Base-by-base conservation (phyloP, 2,888 invertebrate species). In the Hirtodrosophila cameraria region DNA sequence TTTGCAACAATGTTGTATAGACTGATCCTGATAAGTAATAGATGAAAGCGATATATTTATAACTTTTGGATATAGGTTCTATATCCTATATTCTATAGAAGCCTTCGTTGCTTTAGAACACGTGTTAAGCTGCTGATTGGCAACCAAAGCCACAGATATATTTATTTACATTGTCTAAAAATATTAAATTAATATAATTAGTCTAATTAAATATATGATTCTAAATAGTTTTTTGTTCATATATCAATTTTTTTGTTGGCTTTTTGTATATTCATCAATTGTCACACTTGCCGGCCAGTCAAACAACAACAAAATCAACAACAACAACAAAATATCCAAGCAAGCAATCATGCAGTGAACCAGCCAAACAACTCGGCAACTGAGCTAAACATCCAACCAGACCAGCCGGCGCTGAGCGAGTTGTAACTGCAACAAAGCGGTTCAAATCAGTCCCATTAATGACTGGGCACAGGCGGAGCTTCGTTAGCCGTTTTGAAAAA, bases 381-480 rank as follows among this genome's bases (percentile, higher is more conserved):
- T 58, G 23, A 31, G 5, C 13, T 15, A 35, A 41, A n/a, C 48
- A 42, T 28, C 46, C 55, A 45, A 52, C 57, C 68, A 79, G 78
- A 80, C 85, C 18, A 52, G 58, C 60, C 64, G 87, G 46, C 74
- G 75, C 66, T 63, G 46, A 77, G 33, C 87, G 42, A 68, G 87
- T 72, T 82, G 54, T 55, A 72, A 70, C 87, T 67, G 87, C 75
- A 62, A 45, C 48, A 43, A 82, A 76, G 85, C 69, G 73, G 81
- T 75, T 82, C 28, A 41, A 46, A 39, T 69, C 73, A 41, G 69
- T 46, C 55, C 39, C 36, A 52, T 43, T 45, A 60, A 72, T 57
- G 73, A 72, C 65, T 28, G 33, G 33, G 16, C 30, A 43, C 36
- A 35, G 50, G 18, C 45, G 45, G 49, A 45, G 52, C 35, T 72